Percentiles rank a stretch among this genome's conserved stretches.
Conservation (phyloP, 1,140 invertebrate genomes). For the Calliphora vicina region DNA sequence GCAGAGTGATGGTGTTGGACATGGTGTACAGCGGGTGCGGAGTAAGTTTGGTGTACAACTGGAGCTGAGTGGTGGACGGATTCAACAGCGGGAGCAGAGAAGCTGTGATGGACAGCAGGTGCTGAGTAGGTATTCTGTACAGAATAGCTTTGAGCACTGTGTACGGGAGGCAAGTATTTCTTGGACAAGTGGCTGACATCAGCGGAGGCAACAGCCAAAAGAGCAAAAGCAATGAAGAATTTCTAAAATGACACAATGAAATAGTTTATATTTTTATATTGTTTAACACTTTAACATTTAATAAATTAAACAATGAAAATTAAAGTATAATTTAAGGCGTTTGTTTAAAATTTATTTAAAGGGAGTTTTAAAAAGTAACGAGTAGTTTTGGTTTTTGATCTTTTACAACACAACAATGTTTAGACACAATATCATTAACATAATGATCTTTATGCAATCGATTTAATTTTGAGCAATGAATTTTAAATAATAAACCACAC, state of each 20-base stretch:
- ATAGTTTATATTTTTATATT: too few relatives aligned
- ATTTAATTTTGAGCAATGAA: not conserved
- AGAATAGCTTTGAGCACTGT: constrained; percentile 40
- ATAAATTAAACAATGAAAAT: not conserved
- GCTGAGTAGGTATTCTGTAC: constrained; percentile 22
- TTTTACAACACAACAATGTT: not conserved
- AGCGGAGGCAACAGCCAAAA: constrained; percentile 46
- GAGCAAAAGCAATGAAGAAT: constrained; percentile 47
- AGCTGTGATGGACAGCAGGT: constrained; percentile 41
- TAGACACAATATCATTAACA: not conserved
- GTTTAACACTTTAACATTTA: too few relatives aligned
- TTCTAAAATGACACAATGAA: constrained; percentile 39
- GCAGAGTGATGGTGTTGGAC: constrained; percentile 4
- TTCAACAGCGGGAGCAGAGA: constrained; percentile 41
- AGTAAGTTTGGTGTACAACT: constrained; percentile 32
- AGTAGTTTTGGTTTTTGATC: not conserved
- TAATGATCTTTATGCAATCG: too few relatives aligned
- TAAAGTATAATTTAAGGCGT: constrained; percentile 6
- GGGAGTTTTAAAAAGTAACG: not conserved
- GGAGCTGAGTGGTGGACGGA: constrained; percentile 46
- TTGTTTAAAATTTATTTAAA: not conserved
- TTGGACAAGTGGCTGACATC: constrained; percentile 53
- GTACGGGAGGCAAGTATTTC: constrained; percentile 38
- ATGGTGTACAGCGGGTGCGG: constrained; percentile 17
- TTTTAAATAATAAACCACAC: constrained; percentile 7